Conservation (phyloP, 2,113 vertebrate species). For the Trichomycterus rosablanca region DNA sequence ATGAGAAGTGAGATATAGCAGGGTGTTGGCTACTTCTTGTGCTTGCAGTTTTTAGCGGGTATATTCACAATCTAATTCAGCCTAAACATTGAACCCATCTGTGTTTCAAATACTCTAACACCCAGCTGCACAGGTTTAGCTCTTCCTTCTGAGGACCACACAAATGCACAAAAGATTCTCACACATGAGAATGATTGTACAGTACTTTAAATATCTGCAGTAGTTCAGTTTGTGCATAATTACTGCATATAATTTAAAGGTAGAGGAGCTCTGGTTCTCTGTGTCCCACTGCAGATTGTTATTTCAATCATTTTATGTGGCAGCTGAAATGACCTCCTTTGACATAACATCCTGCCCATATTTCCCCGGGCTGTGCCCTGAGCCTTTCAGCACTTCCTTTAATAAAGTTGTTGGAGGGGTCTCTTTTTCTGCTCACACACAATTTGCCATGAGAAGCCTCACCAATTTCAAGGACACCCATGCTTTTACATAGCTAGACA, state of each 20-base stretch:
- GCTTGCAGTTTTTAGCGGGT: not conserved
- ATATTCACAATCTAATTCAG: constrained; percentile 2
- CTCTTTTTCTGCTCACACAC: not conserved
- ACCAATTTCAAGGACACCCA: too few species aligned
- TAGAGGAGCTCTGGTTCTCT: not conserved
- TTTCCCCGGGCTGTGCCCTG: constrained; percentile 14
- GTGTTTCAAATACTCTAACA: too few species aligned
- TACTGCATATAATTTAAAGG: too few species aligned
- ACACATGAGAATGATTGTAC: too few species aligned
- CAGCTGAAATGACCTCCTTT: not conserved
- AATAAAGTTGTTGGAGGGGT: too few species aligned
- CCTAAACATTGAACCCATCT: constrained; percentile 4
- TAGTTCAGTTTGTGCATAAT: too few species aligned
- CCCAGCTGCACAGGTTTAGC: too few species aligned
- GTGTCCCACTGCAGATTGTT: not conserved
- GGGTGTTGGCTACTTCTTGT: not conserved
- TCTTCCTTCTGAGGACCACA: too few species aligned
- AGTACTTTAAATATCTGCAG: too few species aligned
- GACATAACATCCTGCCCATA: constrained; percentile 31
- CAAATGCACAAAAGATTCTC: too few species aligned
- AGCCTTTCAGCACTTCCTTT: not conserved
- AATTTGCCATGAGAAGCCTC: too few species aligned
- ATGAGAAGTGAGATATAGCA: not conserved
- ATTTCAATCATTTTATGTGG: not conserved
- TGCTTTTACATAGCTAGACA: not conserved